Base-by-base conservation (phyloP, 2,888 invertebrate species). In the Raillietiella orientalis region DNA sequence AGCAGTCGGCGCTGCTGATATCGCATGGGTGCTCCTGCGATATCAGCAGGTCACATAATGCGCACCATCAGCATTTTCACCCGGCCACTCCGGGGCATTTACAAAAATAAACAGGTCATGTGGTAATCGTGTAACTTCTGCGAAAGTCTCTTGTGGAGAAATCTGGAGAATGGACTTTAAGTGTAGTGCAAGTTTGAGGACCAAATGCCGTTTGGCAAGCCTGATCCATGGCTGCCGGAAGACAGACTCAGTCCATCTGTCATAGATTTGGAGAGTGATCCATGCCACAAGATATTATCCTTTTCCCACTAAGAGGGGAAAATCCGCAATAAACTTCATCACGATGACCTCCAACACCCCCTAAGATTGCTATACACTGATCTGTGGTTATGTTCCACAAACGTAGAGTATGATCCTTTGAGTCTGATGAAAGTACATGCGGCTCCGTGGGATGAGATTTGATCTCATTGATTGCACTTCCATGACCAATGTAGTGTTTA, bases 261-360 rank as follows among this genome's bases (percentile, higher is more conserved):
- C 93, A 93, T 6, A 93, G 52, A 45, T 87, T 87, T 4, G 93
- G 49, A 0, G 84, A 84, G 44, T 96, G 93, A 43, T 96, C 93
- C 87, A 96, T 93, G 1, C 90, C 90, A 41, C 87, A 84, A 0
- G 90, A 87, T 55, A 87, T 75, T 23, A 96, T 74, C 21, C 71
- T 57, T 33, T 67, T 57, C 21, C 63, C 90, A 38, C 60, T 58
- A 43, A 59, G 31, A 60, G 55, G n/a, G n/a, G n/a, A n/a, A n/a
- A n/a, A n/a, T n/a, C n/a, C n/a, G n/a, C n/a, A n/a, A n/a, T n/a
- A n/a, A 28, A 70, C 87, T 58, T 69, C 87, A 55, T 71, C 75
- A 25, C 87, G 58, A 41, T 93, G 90, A 0, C 90, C 93, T 47
- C 90, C 87, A 0, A 87, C 84, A 0, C 90, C 90, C 3, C 87